Percentiles rank a stretch among this genome's conserved stretches.
Evolutionary conservation across 2,113 vertebrate species (phyloP).

Genomic region (Ciconia boyciana): DNA sequence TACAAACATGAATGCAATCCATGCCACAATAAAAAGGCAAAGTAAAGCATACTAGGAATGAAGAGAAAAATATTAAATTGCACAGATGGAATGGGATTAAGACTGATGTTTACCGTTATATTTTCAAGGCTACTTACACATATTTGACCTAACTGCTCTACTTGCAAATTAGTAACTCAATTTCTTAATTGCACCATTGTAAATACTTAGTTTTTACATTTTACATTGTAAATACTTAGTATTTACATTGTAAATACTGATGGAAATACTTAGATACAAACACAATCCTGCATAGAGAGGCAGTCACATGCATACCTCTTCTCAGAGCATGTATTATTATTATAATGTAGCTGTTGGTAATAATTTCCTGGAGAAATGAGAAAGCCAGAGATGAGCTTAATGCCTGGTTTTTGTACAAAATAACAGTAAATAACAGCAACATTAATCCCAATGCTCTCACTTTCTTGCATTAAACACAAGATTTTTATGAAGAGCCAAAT

Average conservation of each 20-base stretch:
- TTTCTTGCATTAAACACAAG: neutral
- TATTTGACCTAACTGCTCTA: neutral
- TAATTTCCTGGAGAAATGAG: slow-evolving; percentile 9
- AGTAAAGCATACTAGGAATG: neutral
- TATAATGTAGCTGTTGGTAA: neutral
- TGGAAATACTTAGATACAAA: neutral
- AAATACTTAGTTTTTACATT: no score
- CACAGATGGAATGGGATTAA: neutral
- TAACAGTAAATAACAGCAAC: slow-evolving; percentile 30
- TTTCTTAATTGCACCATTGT: neutral
- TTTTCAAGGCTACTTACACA: neutral
- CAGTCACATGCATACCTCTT: neutral
- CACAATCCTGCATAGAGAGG: neutral
- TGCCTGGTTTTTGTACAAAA: slow-evolving; percentile 33
- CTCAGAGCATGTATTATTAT: neutral
- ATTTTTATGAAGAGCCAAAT: neutral
- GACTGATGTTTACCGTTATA: neutral
- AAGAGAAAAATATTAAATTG: neutral
- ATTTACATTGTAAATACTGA: no score
- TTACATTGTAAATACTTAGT: no score
- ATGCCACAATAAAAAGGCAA: neutral
- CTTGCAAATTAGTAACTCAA: neutral
- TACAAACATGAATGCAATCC: neutral
- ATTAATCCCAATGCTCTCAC: slow-evolving; percentile 11
- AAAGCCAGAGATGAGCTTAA: slow-evolving; percentile 14